Conservation (phyloP, 2,113 vertebrate species). For the Ophthalmolycus amberensis region DNA sequence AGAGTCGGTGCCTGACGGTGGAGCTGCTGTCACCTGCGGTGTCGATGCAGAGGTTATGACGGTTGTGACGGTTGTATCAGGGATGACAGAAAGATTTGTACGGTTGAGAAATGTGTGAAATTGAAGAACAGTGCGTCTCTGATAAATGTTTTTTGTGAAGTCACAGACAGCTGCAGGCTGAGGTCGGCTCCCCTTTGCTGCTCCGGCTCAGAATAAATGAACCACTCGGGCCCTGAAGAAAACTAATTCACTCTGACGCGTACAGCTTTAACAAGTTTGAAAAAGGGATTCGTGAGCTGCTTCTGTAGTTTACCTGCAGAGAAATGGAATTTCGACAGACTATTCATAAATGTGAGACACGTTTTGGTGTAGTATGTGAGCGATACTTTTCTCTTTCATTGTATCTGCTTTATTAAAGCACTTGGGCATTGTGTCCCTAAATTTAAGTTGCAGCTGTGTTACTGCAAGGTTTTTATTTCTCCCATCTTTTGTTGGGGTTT, state of each 20-base stretch:
- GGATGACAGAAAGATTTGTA: conserved; percentile 8
- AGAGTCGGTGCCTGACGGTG: conserved; percentile 4
- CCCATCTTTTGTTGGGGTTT: neutral
- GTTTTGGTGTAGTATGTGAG: neutral
- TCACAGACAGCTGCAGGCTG: neutral
- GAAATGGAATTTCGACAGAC: neutral
- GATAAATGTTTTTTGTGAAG: neutral
- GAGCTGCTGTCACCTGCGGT: conserved; percentile 23
- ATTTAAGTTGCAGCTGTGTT: neutral
- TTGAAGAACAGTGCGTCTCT: neutral
- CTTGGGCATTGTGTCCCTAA: neutral
- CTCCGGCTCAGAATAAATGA: conserved; percentile 24
- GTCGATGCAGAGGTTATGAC: conserved; percentile 8
- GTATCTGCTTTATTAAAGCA: neutral
- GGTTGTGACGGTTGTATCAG: neutral
- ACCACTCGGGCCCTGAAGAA: conserved; percentile 5
- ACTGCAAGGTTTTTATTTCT: conserved; percentile 1
- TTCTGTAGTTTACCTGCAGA: neutral
- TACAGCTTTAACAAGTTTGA: neutral
- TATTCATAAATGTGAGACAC: neutral
- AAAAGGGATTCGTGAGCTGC: neutral
- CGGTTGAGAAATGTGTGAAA: conserved; percentile 11
- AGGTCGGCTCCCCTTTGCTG: conserved; percentile 1
- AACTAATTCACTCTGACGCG: neutral
- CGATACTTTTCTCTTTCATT: conserved; percentile 2